Conservation (phyloP, 2,797 vertebrate species). For the Enoplosus armatus region DNA sequence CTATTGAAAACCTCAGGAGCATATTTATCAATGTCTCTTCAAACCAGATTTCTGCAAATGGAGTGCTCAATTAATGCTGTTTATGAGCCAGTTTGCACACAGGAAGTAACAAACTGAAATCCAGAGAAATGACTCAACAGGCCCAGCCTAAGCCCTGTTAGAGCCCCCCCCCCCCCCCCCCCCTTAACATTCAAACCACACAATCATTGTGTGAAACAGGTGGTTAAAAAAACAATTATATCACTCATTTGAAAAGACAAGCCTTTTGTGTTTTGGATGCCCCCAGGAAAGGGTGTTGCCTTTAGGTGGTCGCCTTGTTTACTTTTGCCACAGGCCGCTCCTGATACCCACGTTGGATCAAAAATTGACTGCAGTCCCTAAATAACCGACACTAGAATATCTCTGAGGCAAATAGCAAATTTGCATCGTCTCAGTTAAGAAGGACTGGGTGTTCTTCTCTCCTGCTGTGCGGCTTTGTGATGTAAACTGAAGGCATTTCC, state of each 20-base stretch:
- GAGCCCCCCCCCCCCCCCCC: too few species aligned
- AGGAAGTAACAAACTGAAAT: neutral
- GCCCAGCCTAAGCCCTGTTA: neutral
- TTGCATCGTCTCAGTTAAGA: slow-evolving; percentile 7
- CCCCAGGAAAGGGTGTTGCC: neutral
- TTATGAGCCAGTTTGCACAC: neutral
- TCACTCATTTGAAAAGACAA: neutral
- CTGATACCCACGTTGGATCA: neutral
- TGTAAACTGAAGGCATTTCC: neutral
- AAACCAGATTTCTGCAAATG: neutral
- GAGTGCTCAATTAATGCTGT: neutral
- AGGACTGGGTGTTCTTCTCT: neutral
- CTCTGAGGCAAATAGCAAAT: neutral
- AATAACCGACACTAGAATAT: neutral
- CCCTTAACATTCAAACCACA: neutral
- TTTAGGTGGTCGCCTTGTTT: neutral
- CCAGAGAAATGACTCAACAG: neutral
- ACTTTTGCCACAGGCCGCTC: neutral
- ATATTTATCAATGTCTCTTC: neutral
- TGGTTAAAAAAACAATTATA: neutral
- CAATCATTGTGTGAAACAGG: neutral
- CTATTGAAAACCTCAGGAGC: too few species aligned
- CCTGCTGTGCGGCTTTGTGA: neutral
- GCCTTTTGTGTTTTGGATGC: neutral
- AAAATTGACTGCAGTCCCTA: neutral